Conservation (phyloP, 1,140 invertebrate genomes). For the Archivesica marissinica region DNA sequence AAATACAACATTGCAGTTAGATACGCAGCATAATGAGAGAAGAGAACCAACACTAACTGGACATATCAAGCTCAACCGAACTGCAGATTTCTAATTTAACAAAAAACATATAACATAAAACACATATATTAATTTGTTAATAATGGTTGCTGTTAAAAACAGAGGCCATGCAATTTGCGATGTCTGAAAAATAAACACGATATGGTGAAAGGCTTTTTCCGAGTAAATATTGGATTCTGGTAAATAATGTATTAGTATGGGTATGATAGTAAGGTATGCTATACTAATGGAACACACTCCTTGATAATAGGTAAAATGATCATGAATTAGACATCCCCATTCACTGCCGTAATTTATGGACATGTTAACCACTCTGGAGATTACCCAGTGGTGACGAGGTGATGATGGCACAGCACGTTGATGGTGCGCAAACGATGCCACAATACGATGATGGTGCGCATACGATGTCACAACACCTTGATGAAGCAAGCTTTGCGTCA, state of each 20-base stretch:
- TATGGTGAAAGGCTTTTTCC: neutral
- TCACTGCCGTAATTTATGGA: no score
- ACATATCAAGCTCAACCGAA: neutral
- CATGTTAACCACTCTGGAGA: neutral
- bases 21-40: neutral
- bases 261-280: no score
- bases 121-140: neutral
- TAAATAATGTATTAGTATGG: no score
- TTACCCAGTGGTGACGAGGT: neutral
- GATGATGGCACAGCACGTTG: no score
- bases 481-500: constrained; percentile 34
- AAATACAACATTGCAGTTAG: constrained; percentile 25
- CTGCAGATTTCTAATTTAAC: neutral
- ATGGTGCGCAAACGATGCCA: neutral
- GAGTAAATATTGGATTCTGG: neutral
- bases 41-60: neutral
- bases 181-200: neutral
- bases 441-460: neutral
- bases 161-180: neutral
- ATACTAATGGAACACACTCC: no score
- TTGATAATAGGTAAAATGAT: no score
- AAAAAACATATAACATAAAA: no score
- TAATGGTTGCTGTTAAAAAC: neutral
- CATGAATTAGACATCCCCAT: no score
- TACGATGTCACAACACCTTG: constrained; percentile 21